Percentiles rank a stretch among this genome's conserved stretches.
Conservation (phyloP, 2,797 vertebrate genomes). For the Agapornis canus region DNA sequence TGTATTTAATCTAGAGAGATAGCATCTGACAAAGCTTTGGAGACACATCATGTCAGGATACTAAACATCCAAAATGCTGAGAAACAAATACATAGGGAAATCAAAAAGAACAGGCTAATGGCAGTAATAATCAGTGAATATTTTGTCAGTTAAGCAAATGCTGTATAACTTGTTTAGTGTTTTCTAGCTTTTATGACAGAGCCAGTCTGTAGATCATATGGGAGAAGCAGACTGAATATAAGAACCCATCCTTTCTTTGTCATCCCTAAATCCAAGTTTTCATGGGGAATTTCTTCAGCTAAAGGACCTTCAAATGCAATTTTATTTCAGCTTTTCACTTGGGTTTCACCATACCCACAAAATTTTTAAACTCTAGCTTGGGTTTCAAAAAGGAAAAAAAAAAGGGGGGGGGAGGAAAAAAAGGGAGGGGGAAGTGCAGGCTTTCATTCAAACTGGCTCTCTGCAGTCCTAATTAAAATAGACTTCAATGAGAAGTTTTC, state of each 20-base stretch:
- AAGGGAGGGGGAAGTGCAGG: neutral
- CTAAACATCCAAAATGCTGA: slow-evolving; percentile 48
- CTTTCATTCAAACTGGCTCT: slow-evolving; percentile 57
- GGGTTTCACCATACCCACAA: slow-evolving; percentile 49
- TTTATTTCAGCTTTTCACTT: slow-evolving; percentile 37
- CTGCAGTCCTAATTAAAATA: slow-evolving; percentile 79
- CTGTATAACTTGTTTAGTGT: slow-evolving; percentile 68
- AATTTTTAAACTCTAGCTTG: slow-evolving; percentile 57
- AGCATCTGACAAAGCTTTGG: slow-evolving; percentile 63
- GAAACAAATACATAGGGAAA: slow-evolving; percentile 66
- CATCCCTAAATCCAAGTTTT: slow-evolving; percentile 53
- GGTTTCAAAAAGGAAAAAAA: slow-evolving; percentile 2
- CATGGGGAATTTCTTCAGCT: slow-evolving; percentile 37
- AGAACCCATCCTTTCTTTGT: slow-evolving; percentile 65
- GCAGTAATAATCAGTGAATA: slow-evolving; percentile 70
- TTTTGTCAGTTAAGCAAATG: slow-evolving; percentile 67
- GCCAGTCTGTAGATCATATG: slow-evolving; percentile 71
- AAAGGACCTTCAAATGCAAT: slow-evolving; percentile 40
- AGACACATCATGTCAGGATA: slow-evolving; percentile 48
- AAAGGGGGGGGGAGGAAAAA: fast-evolving
- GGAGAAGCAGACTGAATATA: slow-evolving; percentile 72
- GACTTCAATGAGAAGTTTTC: slow-evolving; percentile 75
- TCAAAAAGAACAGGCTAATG: slow-evolving; percentile 67
- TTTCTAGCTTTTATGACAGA: slow-evolving; percentile 68
- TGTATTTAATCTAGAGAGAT: slow-evolving; percentile 43